phyloP scores from a whole-genome alignment of 2,888 invertebrate genomes.

The Pecten maximus region DNA sequence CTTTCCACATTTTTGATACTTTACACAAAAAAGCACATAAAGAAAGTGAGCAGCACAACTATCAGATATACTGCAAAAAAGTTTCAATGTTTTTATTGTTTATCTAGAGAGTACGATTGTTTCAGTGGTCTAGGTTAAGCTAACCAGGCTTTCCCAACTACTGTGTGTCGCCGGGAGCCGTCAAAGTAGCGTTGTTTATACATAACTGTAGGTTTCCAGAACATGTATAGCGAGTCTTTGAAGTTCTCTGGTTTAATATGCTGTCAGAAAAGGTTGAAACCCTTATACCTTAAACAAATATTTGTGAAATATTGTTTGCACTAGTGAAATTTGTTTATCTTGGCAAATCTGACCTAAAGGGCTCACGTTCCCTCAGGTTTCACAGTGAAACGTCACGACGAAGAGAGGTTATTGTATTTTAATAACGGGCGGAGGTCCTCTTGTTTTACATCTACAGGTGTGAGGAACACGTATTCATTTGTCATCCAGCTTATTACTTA shows the following conservation, averaged over 20 bases:
- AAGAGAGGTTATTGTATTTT: background rate
- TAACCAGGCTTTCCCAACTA: background rate
- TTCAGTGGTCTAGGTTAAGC: background rate
- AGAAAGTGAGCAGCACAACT: background rate
- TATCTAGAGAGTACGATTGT: background rate
- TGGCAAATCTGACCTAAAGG: background rate
- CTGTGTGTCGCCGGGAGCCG: background rate
- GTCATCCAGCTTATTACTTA: background rate
- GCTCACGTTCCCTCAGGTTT: background rate
- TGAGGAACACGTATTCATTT: background rate
- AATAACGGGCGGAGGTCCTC: background rate
- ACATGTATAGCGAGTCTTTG: background rate
- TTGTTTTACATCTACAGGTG: background rate
- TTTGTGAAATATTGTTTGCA: conserved; percentile 25
- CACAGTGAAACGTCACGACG: background rate
- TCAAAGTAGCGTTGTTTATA: background rate
- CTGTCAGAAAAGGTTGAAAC: background rate
- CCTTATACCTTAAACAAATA: background rate
- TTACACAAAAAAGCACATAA: background rate
- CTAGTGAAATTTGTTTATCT: background rate
- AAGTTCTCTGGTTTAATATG: background rate
- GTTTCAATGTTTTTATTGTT: background rate
- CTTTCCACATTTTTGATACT: background rate
- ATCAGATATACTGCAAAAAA: background rate
- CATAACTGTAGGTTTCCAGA: background rate